A percentile compares a stretch with the other conserved stretches of the same genome.
phyloP scores from a whole-genome alignment of 2,797 vertebrate genomes.

The Phrynocephalus vlangalii region DNA sequence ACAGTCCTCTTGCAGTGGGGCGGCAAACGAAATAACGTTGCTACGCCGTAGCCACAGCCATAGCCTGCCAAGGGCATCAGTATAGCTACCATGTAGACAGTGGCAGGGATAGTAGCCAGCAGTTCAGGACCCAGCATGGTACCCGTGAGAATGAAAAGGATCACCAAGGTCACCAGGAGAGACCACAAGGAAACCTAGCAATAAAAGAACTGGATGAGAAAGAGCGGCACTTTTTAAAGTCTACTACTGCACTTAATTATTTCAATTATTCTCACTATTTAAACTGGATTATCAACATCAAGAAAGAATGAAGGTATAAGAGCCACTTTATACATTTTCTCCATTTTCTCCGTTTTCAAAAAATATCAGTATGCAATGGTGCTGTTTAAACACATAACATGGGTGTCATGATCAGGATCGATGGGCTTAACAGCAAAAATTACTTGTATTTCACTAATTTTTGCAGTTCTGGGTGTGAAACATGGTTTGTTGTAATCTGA shows the following conservation, averaged over 20 bases:
- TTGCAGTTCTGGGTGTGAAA: too few species aligned
- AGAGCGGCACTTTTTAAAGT: neutral
- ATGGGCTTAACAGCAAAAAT: neutral
- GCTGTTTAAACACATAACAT: neutral
- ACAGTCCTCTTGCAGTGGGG: slow-evolving; percentile 90
- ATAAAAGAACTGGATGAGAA: slow-evolving; percentile 41
- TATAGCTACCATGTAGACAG: slow-evolving; percentile 91
- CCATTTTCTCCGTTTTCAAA: neutral
- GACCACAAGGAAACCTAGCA: slow-evolving; percentile 94
- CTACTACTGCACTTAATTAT: neutral
- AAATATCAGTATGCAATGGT: neutral
- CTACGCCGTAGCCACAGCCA: slow-evolving; percentile 90
- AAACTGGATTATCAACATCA: neutral
- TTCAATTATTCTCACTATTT: neutral
- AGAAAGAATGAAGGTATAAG: neutral
- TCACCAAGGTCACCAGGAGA: slow-evolving; percentile 89
- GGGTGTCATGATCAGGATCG: neutral
- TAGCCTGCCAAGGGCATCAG: slow-evolving; percentile 95
- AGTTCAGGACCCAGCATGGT: slow-evolving; percentile 95
- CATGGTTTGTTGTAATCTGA: neutral
- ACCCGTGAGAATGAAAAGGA: slow-evolving; percentile 95
- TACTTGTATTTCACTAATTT: neutral
- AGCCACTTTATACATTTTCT: neutral
- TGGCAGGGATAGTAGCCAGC: slow-evolving; percentile 88
- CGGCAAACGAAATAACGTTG: slow-evolving; percentile 86